Evolutionary conservation across 2,888 invertebrate genomes (phyloP), one percentile per base, ranked within the genome.

Genomic region (Spodoptera littoralis): DNA sequence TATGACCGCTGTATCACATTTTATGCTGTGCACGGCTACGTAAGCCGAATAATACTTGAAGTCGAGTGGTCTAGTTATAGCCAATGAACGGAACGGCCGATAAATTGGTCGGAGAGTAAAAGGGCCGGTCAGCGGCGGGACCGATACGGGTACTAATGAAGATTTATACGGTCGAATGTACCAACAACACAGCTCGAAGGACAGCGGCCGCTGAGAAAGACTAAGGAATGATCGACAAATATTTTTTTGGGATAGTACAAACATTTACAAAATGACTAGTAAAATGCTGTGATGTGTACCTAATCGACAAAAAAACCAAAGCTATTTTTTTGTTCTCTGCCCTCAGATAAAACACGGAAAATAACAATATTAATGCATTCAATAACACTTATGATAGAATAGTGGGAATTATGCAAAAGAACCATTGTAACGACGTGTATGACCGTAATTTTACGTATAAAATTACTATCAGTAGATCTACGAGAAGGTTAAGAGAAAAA

Each of bases 71-170:
- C 72, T 81, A 82, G 77, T 82, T 81, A 83, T 74, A 74, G 76
- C 69, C 83, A 78, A 86, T 85, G 83, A 82, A 81, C 74, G 76
- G 73, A 78, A 73, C 71, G 73, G 58, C 66, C 71, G 66, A 83
- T 84, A 84, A 84, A 84, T 84, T 84, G 69, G 76, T 65, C 41
- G 66, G 68, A 65, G 76, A 82, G 78, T 81, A 82, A 84, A 86
- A 82, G 85, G 81, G 79, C 82, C 82, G 82, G 78, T 82, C 82
- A 76, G 65, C 60, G 67, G 62, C 64, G 65, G 60, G 58, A 61
- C 71, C 66, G 80, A 83, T 85, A 84, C 82, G 84, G 85, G 85
- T 70, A 56, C 76, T 89, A 86, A 90, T 86, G 85, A 86, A 88
- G 90, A 91, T 91, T 90, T 90, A 90, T 89, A 77, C 77, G 62